Conservation (phyloP, 2,888 invertebrate species). For the Operophtera brumata region DNA sequence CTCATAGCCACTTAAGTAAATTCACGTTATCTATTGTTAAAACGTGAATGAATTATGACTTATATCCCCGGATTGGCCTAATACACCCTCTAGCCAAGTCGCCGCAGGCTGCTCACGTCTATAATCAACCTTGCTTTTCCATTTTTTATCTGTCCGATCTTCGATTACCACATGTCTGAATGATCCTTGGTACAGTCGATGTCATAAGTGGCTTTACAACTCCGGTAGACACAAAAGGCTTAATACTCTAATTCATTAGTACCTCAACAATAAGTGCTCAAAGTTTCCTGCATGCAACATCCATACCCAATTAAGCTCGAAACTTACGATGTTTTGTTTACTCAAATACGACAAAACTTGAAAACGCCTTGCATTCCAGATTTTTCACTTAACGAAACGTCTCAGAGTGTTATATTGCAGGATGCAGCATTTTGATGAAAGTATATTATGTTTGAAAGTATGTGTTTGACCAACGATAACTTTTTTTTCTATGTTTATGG, state of each 20-base stretch:
- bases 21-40: conserved; percentile 22
- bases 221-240: background rate
- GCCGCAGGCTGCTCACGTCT: conserved; percentile 26
- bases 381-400: no score
- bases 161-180: conserved; percentile 51
- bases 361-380: no score
- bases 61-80: conserved; percentile 25
- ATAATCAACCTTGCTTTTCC: conserved; percentile 43
- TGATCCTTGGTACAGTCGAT: conserved; percentile 38
- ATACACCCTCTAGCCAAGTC: conserved; percentile 19
- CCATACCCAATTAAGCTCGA: no score
- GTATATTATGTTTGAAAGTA: no score
- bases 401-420: no score
- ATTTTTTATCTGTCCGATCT: conserved; percentile 54
- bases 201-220: conserved; percentile 11
- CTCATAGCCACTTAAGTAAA: conserved; percentile 18
- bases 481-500: no score
- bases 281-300: no score
- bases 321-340: no score
- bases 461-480: no score
- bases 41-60: conserved; percentile 21
- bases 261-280: background rate
- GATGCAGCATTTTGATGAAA: no score
- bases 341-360: no score
- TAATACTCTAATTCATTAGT: background rate